phyloP scores from a whole-genome alignment of 2,888 invertebrate genomes.

The Amphipoea lucens region DNA sequence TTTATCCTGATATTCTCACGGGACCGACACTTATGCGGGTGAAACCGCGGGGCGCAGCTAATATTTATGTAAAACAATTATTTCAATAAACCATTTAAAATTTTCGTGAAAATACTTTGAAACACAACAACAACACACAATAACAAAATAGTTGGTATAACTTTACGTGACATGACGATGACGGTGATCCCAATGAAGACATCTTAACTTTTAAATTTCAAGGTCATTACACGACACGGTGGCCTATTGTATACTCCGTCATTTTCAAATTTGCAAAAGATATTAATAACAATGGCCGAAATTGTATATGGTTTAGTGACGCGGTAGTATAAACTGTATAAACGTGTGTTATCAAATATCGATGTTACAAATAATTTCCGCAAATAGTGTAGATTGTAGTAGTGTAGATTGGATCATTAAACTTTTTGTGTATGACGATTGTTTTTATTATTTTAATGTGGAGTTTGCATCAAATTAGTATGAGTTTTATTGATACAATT shows the following conservation, averaged over 20 bases:
- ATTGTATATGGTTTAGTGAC: not conserved
- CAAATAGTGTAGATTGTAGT: not conserved
- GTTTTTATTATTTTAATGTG: not conserved
- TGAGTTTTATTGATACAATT: too few species aligned
- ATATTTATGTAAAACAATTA: too few species aligned
- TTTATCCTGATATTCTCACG: not conserved
- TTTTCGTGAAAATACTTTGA: not conserved
- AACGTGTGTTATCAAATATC: not conserved
- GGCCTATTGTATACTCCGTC: not conserved
- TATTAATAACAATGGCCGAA: not conserved
- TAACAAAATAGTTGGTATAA: not conserved
- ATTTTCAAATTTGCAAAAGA: not conserved
- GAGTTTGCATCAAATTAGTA: too few species aligned
- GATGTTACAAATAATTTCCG: not conserved
- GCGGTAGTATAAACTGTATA: not conserved
- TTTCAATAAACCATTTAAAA: too few species aligned
- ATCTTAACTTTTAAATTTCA: constrained; percentile 6
- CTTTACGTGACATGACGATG: not conserved
- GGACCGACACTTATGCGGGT: not conserved
- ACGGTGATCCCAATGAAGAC: not conserved
- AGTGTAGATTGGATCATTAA: not conserved
- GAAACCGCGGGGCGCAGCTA: not conserved
- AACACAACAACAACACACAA: not conserved
- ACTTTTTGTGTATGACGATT: too few species aligned
- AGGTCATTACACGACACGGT: constrained; percentile 1